A percentile compares a stretch with the other conserved stretches of the same genome.
Evolutionary conservation across 2,797 vertebrate species (phyloP).

Genomic region (Gastrophryne carolinensis): DNA sequence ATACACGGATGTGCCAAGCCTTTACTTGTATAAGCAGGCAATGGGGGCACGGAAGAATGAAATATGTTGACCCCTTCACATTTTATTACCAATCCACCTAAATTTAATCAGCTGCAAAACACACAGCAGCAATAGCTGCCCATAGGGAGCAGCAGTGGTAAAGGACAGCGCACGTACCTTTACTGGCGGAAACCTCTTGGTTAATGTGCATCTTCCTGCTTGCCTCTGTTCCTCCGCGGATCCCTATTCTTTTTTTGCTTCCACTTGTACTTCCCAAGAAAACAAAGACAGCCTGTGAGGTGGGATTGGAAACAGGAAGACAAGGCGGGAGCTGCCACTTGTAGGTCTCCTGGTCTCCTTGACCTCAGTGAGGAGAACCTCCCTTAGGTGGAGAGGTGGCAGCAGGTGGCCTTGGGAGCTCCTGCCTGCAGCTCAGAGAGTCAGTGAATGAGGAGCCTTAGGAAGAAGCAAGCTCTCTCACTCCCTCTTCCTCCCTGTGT

Average conservation of each 20-base stretch:
- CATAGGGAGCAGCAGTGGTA: neutral
- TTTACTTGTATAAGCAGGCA: neutral
- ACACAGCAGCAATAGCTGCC: constrained; percentile 22
- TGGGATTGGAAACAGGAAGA: constrained; percentile 18
- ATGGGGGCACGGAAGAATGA: neutral
- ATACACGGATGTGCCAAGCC: neutral
- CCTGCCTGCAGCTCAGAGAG: constrained; percentile 35
- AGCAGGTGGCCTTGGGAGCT: constrained; percentile 45
- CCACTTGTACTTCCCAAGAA: constrained; percentile 43
- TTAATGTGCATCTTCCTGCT: constrained; percentile 52
- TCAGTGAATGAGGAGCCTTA: constrained; percentile 44
- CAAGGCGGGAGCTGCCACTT: constrained; percentile 18
- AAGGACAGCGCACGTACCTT: constrained; percentile 18
- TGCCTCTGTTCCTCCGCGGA: constrained; percentile 43
- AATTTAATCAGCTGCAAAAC: neutral
- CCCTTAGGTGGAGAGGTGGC: neutral
- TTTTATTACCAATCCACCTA: neutral
- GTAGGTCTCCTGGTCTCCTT: constrained; percentile 22
- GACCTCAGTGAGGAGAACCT: constrained; percentile 8
- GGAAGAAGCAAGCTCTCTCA: constrained; percentile 21
- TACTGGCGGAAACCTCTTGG: constrained; percentile 36
- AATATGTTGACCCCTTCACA: constrained; percentile 8
- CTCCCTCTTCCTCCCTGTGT: constrained; percentile 27
- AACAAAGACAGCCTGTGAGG: constrained; percentile 44
- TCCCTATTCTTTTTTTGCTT: constrained; percentile 32